Percentiles rank a stretch among this genome's conserved stretches.
Conservation (phyloP, 2,113 vertebrate species). For the Choloepus hoffmanni region DNA sequence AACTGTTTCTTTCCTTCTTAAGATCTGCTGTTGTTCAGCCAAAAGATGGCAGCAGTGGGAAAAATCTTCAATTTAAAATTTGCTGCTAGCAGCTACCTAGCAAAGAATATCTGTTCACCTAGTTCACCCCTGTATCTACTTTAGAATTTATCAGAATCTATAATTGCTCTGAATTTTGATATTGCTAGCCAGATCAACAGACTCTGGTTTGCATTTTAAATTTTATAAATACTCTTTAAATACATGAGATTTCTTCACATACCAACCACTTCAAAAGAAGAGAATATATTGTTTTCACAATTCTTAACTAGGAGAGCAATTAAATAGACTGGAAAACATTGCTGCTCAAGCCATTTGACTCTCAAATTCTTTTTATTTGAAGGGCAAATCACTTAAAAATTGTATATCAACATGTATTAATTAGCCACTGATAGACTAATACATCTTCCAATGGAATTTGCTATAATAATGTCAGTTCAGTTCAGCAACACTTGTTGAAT, state of each 20-base stretch:
- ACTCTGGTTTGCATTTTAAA: not conserved
- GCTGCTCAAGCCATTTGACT: not conserved
- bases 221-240: slow-evolving; percentile 31
- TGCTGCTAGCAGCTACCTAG: not conserved
- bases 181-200: not conserved
- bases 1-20: not conserved
- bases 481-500: not conserved
- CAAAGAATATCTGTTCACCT: not conserved
- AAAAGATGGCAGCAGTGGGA: slow-evolving; percentile 52
- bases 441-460: not conserved
- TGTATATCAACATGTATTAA: not conserved
- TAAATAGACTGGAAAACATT: not conserved
- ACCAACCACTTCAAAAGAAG: not conserved
- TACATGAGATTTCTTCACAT: not conserved
- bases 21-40: not conserved
- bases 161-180: slow-evolving; percentile 20
- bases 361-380: not conserved
- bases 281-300: not conserved
- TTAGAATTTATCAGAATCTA: not conserved
- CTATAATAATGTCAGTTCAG: not conserved
- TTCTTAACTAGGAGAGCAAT: not conserved
- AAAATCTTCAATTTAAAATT: not conserved
- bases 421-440: not conserved
- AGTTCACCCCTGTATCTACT: not conserved
- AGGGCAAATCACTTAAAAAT: not conserved